Evolutionary conservation across 2,888 invertebrate genomes (phyloP).

Genomic region (Leptinotarsa peninsularis): DNA sequence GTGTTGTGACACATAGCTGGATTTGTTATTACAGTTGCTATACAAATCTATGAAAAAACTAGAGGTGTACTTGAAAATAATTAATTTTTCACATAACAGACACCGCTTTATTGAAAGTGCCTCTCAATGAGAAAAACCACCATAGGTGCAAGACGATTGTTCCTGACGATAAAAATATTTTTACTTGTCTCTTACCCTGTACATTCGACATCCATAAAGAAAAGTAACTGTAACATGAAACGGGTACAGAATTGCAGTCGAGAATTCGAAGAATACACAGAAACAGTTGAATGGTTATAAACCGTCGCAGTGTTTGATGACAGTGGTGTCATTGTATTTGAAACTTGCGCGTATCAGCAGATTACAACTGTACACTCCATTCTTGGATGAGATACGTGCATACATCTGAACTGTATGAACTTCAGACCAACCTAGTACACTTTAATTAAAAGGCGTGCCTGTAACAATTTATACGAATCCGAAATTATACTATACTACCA

Average conservation of each 20-base stretch:
- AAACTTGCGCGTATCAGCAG: constrained; percentile 31
- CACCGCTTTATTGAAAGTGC: background rate
- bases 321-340: constrained; percentile 41
- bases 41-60: too few species aligned
- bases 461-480: too few species aligned
- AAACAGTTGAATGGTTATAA: constrained; percentile 36
- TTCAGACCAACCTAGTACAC: background rate
- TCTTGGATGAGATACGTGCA: background rate
- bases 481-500: background rate
- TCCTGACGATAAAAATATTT: background rate
- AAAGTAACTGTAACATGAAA: constrained; percentile 43
- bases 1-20: too few species aligned
- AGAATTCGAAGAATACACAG: constrained; percentile 37
- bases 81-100: too few species aligned
- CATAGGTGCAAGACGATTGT: background rate
- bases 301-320: constrained; percentile 32
- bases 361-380: constrained; percentile 17
- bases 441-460: background rate
- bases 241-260: constrained; percentile 36
- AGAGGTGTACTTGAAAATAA: too few species aligned
- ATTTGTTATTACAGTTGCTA: too few species aligned
- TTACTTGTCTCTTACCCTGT: background rate
- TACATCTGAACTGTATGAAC: background rate
- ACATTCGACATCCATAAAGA: constrained; percentile 30
- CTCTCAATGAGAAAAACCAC: background rate